Evolutionary conservation across 2,113 vertebrate genomes (phyloP).

Genomic region (Caracal caracal): DNA sequence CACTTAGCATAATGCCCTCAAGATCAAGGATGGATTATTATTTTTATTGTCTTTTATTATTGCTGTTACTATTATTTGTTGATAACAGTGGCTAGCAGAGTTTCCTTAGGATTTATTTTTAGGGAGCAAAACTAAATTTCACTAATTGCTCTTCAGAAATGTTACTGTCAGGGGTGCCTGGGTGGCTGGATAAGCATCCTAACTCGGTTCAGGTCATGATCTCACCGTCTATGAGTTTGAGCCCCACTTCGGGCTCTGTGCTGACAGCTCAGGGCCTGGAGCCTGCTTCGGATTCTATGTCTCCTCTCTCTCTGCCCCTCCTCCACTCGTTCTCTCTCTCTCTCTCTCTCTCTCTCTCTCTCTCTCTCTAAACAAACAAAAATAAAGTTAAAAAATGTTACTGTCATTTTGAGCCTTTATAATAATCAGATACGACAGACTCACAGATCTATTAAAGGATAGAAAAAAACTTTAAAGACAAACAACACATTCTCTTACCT

Average conservation of each 20-base stretch:
- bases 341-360: too few species aligned
- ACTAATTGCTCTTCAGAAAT: not conserved
- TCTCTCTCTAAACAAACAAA: too few species aligned
- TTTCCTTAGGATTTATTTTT: conserved; percentile 38
- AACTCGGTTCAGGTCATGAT: too few species aligned
- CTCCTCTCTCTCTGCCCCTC: too few species aligned
- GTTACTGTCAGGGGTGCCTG: not conserved
- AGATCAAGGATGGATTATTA: not conserved
- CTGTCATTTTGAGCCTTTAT: not conserved
- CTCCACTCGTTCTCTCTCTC: too few species aligned
- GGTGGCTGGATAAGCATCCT: too few species aligned
- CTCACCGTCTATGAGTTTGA: too few species aligned
- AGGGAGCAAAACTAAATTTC: not conserved
- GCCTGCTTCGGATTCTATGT: too few species aligned
- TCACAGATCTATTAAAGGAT: not conserved
- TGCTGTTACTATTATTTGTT: not conserved
- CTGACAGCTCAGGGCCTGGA: too few species aligned
- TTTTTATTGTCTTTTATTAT: not conserved
- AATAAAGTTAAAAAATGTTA: not conserved
- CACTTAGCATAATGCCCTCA: not conserved
- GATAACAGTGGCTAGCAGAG: not conserved
- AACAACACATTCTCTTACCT: not conserved
- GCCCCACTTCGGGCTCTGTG: too few species aligned
- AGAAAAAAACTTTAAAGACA: not conserved
- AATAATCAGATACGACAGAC: not conserved